These are phyloP conservation scores for Zaprionus africanus DNA, from an alignment of 1,140 invertebrate species.

Conservation along the genomic window DNA sequence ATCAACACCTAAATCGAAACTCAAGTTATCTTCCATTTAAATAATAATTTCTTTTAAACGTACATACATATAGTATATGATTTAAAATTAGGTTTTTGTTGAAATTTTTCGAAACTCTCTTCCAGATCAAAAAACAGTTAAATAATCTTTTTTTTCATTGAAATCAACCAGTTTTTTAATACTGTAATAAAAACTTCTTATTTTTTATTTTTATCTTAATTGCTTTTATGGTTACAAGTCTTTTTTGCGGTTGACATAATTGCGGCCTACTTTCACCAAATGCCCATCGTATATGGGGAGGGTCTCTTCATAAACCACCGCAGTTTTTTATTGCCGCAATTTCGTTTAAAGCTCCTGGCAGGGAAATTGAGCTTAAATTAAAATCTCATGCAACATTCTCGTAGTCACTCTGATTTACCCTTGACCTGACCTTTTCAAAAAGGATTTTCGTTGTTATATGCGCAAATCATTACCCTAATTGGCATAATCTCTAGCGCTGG, in stretches of 20 bases:
- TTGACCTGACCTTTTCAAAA: background rate
- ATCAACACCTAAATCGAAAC: too few relatives aligned
- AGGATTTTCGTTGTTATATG: background rate
- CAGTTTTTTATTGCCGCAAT: conserved; percentile 1
- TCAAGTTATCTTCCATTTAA: too few relatives aligned
- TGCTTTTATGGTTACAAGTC: background rate
- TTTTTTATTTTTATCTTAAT: background rate
- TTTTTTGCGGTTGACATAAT: background rate
- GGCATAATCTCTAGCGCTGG: conserved; percentile 1
- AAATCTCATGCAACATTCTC: background rate
- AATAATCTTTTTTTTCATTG: background rate
- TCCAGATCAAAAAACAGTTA: background rate
- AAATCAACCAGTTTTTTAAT: background rate
- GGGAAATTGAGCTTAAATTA: conserved; percentile 3
- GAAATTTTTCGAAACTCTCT: too few relatives aligned
- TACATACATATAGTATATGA: too few relatives aligned
- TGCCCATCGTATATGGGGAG: background rate
- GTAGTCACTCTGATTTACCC: background rate
- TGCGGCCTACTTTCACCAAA: background rate
- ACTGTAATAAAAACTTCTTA: background rate
- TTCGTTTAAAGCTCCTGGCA: background rate
- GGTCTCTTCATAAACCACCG: background rate
- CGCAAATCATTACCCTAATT: conserved; percentile 7
- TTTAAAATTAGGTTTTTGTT: too few relatives aligned
- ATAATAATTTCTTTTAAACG: too few relatives aligned